Base-by-base conservation (phyloP, 2,113 vertebrate genomes). In the Anolis sagrei region DNA sequence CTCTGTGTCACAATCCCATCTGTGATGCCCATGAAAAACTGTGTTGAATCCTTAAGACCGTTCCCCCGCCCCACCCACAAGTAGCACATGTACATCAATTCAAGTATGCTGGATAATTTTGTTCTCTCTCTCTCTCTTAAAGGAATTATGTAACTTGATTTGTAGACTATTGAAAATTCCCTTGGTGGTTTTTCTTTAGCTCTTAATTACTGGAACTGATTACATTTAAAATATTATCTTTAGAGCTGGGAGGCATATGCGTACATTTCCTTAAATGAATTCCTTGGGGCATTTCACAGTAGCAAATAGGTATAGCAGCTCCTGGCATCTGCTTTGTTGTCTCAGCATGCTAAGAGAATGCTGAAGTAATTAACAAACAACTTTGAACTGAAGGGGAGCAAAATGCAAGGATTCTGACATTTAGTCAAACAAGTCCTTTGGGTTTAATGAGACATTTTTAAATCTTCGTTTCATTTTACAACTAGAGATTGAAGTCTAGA, bases 151-250 rank as follows among this genome's bases (percentile, higher is more conserved):
- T 44, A 44, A 44, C 39, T 44, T 44, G 39, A 44, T 44, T 44
- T 91, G 73, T 82, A 87, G 76, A 36, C 9, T 87, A 84, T 48
- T 83, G 81, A 83, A 93, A 92, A 25, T 81, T 91, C 79, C 77
- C 86, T 61, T 32, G 2, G 51, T 68, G 83, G 73, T 90, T 64
- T 91, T 62, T 85, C 86, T 80, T 89, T 82, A 83, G 34, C 86
- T 89, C 77, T 44, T 87, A 89, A 91, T 93, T 91, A 87, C 76
- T 86, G n/a, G 44, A 86, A 76, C 81, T 90, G 27, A 92, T 92
- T 89, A 91, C 14, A 75, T 90, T 88, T 72, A 86, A 49, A 72
- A 87, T 72, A 39, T 89, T 87, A 21, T 91, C 79, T 85, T 80
- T 58, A 34, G 68, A 87, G 78, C 51, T 49, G 0, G 23, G 88